Evolutionary conservation across 1,140 invertebrate species (phyloP).

Genomic region (Drosophila nasuta): DNA sequence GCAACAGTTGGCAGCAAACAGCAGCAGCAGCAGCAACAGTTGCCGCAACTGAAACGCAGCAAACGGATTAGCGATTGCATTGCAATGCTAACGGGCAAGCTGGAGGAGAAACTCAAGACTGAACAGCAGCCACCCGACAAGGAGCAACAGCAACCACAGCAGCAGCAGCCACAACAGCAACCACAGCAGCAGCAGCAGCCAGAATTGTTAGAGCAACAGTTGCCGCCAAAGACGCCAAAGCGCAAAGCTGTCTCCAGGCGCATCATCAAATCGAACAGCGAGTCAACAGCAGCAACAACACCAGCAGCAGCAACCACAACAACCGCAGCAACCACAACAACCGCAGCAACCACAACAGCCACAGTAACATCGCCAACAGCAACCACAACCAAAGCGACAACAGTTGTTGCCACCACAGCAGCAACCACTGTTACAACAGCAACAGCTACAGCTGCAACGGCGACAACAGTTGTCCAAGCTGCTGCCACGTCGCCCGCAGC

Average conservation of each 20-base stretch:
- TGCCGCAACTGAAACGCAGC: slow-evolving; percentile 71
- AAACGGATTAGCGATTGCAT: slow-evolving; percentile 86
- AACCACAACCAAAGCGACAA: neutral
- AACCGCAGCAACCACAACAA: no score
- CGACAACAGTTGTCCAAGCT: neutral
- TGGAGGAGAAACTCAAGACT: slow-evolving; percentile 84
- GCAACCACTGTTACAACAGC: neutral
- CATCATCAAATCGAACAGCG: slow-evolving; percentile 60
- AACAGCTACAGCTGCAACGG: neutral
- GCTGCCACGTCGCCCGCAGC: neutral
- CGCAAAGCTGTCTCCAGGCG: slow-evolving; percentile 72
- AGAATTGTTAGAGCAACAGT: slow-evolving; percentile 18
- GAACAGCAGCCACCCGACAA: slow-evolving; percentile 54
- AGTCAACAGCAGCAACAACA: slow-evolving; percentile 2
- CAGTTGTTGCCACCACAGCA: neutral
- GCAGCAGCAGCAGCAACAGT: slow-evolving; percentile 19
- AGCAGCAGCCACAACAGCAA: slow-evolving; percentile 1
- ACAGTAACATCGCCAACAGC: neutral
- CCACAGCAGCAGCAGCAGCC: slow-evolving; percentile 12
- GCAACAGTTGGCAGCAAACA: neutral
- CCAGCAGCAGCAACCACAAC: neutral
- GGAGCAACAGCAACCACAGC: slow-evolving; percentile 13
- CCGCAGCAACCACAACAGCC: neutral
- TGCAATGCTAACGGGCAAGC: slow-evolving; percentile 86
- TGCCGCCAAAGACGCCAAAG: slow-evolving; percentile 70